Base-by-base conservation (phyloP, 2,888 invertebrate genomes). In the Nipponacmea schrenckii region DNA sequence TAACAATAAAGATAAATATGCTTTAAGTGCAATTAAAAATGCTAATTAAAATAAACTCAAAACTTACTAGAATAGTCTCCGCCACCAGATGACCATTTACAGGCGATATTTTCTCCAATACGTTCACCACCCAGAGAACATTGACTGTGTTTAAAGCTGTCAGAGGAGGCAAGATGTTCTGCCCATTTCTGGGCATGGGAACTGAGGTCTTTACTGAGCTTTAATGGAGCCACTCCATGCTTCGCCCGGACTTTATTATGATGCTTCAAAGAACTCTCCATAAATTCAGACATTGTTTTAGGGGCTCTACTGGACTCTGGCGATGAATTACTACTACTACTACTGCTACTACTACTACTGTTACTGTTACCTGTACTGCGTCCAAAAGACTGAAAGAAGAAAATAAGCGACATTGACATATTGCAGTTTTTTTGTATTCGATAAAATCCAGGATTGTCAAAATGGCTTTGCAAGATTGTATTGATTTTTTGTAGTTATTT, bases 161-260 rank as follows among this genome's bases (percentile, higher is more conserved):
- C 93, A 4, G 93, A 94, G 87, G 94, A 93, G 15, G 95, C 95
- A 83, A 95, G 90, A 84, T 95, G 93, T 88, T 95, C 95, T 7
- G 95, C 95, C 95, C 95, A 95, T 62, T 94, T 93, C 89, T 96
- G 95, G 17, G 90, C 90, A 70, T 84, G 80, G 39, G 82, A 82
- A 24, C 81, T 81, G 63, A 90, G 80, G 63, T 90, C 89, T 56
- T 80, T 78, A 31, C 80, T 80, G 70, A 83, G 81, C 39, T 78
- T 81, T 8, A 86, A 75, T 64, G 77, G 67, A 12, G 78, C 65
- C 12, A 73, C 78, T n/a, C 81, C 81, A 73, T 86, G 85, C 56
- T 80, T 82, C 12, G 78, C 72, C 39, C 85, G 75, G 67, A 78
- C 71, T 14, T 79, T 75, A 77, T 85, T 86, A 72, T 86, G 85